These are phyloP conservation scores for Eulemur coronatus DNA, from an alignment of 2,797 vertebrate species.

Conservation along the genomic window DNA sequence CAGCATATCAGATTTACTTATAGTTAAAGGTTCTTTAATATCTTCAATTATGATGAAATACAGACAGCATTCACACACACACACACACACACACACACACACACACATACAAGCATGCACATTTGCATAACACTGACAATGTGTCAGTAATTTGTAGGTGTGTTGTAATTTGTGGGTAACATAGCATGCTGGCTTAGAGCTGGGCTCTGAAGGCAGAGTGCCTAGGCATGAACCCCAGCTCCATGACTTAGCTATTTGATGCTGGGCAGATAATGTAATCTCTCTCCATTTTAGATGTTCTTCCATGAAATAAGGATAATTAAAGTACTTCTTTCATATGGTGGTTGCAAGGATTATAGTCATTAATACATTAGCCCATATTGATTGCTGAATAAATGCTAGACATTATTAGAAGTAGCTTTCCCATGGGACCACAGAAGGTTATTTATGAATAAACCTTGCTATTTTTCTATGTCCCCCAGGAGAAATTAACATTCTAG, in stretches of 20 bases:
- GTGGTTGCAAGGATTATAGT: not conserved
- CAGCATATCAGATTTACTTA: not conserved
- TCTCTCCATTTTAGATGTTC: not conserved
- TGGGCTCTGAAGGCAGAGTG: not conserved
- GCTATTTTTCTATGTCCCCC: not conserved
- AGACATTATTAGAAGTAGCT: not conserved
- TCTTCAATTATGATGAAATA: not conserved
- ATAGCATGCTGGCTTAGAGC: not conserved
- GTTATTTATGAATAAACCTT: not conserved
- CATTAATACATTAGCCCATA: not conserved
- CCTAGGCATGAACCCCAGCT: not conserved
- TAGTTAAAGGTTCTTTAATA: not conserved
- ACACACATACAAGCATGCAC: not conserved
- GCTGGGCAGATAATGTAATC: not conserved
- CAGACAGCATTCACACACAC: not conserved
- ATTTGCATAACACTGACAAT: not conserved
- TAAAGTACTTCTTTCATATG: not conserved
- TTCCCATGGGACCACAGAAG: not conserved
- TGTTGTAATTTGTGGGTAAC: not conserved
- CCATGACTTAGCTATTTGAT: not conserved
- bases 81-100: not conserved
- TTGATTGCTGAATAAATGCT: not conserved
- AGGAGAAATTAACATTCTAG: conserved; percentile 29
- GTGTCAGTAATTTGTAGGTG: not conserved
- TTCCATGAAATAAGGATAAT: not conserved